These are phyloP conservation scores for Plagiodera versicolora DNA, from an alignment of 2,888 invertebrate species.

Conservation along the genomic window DNA sequence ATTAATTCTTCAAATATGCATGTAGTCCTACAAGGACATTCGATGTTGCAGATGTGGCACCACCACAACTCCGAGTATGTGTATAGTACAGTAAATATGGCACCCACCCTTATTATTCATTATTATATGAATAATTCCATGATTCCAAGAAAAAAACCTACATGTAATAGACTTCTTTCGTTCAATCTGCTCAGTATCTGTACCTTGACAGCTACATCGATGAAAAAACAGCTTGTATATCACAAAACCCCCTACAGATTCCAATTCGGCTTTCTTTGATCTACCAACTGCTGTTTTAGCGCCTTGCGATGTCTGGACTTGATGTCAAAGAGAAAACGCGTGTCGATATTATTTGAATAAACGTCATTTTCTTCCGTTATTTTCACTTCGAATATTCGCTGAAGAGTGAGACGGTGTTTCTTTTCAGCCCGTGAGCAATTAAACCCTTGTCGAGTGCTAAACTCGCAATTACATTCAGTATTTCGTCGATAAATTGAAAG, in stretches of 20 bases:
- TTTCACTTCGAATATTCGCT: slow-evolving; percentile 18
- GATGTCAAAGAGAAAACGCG: slow-evolving; percentile 45
- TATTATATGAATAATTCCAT: no score
- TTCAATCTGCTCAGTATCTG: no score
- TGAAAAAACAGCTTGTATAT: neutral
- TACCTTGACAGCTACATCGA: neutral
- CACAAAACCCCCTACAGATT: neutral
- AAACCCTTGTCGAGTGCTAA: neutral
- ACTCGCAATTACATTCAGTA: neutral
- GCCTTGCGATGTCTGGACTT: slow-evolving; percentile 42
- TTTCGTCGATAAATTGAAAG: no score
- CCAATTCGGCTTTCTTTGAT: neutral
- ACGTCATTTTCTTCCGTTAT: slow-evolving; percentile 23
- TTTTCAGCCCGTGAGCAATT: neutral
- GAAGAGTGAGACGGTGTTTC: slow-evolving; percentile 7
- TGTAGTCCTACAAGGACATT: no score
- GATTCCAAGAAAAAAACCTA: no score
- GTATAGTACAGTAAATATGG: no score
- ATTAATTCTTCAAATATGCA: no score
- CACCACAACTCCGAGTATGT: no score
- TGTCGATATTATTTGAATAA: slow-evolving; percentile 25
- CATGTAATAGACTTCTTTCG: no score
- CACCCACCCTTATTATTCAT: no score
- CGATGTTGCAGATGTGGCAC: no score
- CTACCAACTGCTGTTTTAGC: neutral